Evolutionary conservation across 2,888 invertebrate species (phyloP), one percentile per base, ranked within the genome.

Genomic region (Ectemnius continuus): DNA sequence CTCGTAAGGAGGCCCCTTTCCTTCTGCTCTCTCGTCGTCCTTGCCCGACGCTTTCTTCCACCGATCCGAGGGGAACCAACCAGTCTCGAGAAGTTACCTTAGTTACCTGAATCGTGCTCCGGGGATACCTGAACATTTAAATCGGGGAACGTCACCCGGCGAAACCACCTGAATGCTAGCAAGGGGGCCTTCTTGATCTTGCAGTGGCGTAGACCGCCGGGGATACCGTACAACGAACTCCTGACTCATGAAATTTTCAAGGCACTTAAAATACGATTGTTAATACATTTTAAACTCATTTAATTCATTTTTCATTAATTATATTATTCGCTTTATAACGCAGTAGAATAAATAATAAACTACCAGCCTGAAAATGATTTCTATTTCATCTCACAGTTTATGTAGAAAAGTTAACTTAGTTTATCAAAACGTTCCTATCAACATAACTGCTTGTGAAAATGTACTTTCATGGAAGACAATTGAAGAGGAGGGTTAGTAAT

Each of bases 111-210:
- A 74, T 61, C 60, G 70, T 57, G 45, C 71, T 71, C 60, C 52
- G 72, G 73, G 79, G 78, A 86, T 89, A 88, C 89, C 89, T 88
- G 88, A 87, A 80, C 89, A 89, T 90, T 91, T 90, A 90, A 91
- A 90, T 86, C 87, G 86, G 83, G 80, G 81, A 81, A 80, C 83
- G 73, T 81, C 85, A 86, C 83, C 84, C 83, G 84, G 87, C 81
- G 66, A 79, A 88, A 87, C 86, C 90, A 90, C 89, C 90, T 89
- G 89, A 90, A 88, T 85, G 72, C 83, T 75, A 80, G 81, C 85
- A 80, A 86, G 85, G 89, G 89, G 88, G 84, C 86, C 86, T 84
- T 75, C 84, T 86, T 84, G 82, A 84, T 87, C 86, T 87, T 87
- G 69, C 85, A 85, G 48, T 75, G 86, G 81, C 79, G 86, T 80